Evolutionary conservation across 2,113 vertebrate genomes (phyloP).

Genomic region (Oryzias woworae): DNA sequence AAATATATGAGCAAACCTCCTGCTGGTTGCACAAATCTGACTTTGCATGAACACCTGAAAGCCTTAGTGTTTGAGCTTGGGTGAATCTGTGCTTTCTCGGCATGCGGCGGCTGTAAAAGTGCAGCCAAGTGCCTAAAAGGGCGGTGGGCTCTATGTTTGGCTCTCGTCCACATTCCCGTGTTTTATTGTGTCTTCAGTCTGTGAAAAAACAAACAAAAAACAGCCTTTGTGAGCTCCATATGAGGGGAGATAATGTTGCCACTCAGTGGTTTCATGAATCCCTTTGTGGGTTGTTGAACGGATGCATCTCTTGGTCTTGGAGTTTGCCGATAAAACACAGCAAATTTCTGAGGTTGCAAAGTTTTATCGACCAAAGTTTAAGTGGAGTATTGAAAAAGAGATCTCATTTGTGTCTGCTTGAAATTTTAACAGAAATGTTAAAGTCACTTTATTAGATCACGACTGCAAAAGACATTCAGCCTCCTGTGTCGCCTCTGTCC

Average conservation of each 20-base stretch:
- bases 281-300: background rate
- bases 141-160: constrained; percentile 45
- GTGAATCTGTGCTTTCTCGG: constrained; percentile 54
- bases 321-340: constrained; percentile 26
- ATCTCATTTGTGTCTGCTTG: background rate
- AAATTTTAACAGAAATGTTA: background rate
- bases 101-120: constrained; percentile 61
- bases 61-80: constrained; percentile 44
- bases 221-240: no score
- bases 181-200: constrained; percentile 66
- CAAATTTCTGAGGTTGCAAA: constrained; percentile 30
- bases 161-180: constrained; percentile 40
- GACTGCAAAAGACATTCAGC: no score
- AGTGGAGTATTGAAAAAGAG: background rate
- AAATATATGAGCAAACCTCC: constrained; percentile 2
- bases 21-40: constrained; percentile 32
- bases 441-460: no score
- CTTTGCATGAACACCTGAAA: constrained; percentile 36
- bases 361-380: constrained; percentile 1
- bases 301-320: background rate
- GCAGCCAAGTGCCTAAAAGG: constrained; percentile 39
- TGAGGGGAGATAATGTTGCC: no score
- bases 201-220: constrained; percentile 23
- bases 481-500: no score
- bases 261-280: constrained; percentile 1